Evolutionary conservation across 2,888 invertebrate species (phyloP), one percentile per base, ranked within the genome.

Genomic region (Tetragnatha montana): DNA sequence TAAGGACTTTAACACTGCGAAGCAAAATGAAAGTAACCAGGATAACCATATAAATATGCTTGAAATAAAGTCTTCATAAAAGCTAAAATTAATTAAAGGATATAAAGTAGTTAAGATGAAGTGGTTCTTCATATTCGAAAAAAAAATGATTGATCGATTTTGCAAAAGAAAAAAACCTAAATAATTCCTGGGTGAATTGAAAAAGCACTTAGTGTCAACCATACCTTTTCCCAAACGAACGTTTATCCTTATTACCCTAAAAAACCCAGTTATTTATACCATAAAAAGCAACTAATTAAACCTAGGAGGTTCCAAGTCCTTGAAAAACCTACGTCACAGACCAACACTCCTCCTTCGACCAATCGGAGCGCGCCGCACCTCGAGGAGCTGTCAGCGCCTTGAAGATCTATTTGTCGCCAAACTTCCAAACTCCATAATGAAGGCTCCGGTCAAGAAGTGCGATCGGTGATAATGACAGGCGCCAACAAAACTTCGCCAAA

Each of bases 391-490:
- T 79, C 85, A 85, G 78, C 60, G 68, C 51, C 79, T 81, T 70
- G 76, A 76, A 76, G 87, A 22, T 70, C 60, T 71, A 78, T 82
- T 88, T 82, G 76, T 76, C 87, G 78, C 81, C 82, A 82, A 88
- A 69, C 60, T 21, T 80, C 71, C 75, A 51, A 74, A 75, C 75
- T 69, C 60, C 35, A 87, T 82, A 88, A 82, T 82, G 78, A 88
- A 88, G 70, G 87, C 76, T 68, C 35, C 60, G 47, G 47, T 47
- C 50, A 12, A 73, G 81, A 81, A 84, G 69, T 35, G 68, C 49
- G 80, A 60, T 80, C 68, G 87, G 71, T 69, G 81, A 88, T 88
- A 88, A 88, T 82, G 87, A 82, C 81, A 88, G 87, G 76, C 76
- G 71, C 76, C 87, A 78, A 70, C 70, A 70, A 51, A 88, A 88